phyloP scores from a whole-genome alignment of 23 tunicate species.

The Halocynthia roretzi region DNA sequence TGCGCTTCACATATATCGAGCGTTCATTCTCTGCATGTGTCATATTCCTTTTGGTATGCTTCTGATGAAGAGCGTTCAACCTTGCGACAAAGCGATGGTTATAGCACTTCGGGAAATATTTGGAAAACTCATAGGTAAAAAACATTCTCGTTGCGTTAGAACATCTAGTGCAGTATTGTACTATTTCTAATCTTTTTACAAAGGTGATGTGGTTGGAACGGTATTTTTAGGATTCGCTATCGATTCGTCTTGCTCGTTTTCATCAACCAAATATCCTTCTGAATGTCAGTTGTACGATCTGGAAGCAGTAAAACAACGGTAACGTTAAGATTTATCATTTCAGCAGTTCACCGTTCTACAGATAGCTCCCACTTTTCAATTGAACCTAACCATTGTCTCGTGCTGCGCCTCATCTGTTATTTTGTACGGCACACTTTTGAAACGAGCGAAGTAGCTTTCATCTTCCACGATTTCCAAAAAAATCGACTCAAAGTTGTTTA shows the following conservation, averaged over 20 bases:
- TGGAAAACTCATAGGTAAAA: constrained; percentile 22
- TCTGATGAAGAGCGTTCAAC: constrained; percentile 29
- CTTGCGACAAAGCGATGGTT: constrained; percentile 32
- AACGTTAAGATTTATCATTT: too few species aligned
- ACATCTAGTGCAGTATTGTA: background rate
- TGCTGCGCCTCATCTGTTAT: too few species aligned
- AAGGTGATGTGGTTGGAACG: constrained; percentile 36
- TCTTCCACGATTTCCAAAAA: too few species aligned
- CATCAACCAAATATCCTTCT: constrained; percentile 24
- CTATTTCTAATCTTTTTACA: background rate
- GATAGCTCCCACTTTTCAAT: too few species aligned
- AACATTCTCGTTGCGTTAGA: background rate
- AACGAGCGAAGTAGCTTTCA: too few species aligned
- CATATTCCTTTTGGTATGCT: constrained; percentile 28
- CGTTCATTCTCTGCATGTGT: constrained; percentile 21
- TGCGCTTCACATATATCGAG: constrained; percentile 9
- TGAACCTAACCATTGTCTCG: too few species aligned
- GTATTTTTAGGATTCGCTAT: constrained; percentile 21
- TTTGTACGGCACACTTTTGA: too few species aligned
- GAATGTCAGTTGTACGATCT: constrained; percentile 37
- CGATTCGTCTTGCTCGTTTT: constrained; percentile 31
- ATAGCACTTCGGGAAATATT: constrained; percentile 28
- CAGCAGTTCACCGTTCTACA: too few species aligned
- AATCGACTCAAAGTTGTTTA: too few species aligned
- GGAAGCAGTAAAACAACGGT: background rate